phyloP scores from a whole-genome alignment of 1,140 invertebrate genomes.

The Nasonia vitripennis region DNA sequence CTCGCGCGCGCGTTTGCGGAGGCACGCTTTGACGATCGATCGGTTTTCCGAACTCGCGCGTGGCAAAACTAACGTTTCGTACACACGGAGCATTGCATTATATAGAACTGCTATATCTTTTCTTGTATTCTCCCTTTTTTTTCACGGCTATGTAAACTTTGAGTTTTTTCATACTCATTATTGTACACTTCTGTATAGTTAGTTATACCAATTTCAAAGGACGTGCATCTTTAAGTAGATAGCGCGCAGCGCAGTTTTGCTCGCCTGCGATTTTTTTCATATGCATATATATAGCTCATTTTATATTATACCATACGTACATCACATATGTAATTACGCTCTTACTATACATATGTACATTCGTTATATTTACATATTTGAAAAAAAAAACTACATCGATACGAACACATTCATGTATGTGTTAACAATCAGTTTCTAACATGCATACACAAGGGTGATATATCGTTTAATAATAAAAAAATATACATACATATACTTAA shows the following conservation, averaged over 20 bases:
- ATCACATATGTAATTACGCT: slow-evolving; percentile 45
- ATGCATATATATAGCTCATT: slow-evolving; percentile 40
- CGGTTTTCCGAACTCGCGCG: slow-evolving; percentile 11
- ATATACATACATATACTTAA: neutral
- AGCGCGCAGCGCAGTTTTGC: neutral
- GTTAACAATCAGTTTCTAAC: neutral
- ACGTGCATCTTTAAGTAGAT: neutral
- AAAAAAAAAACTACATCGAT: neutral
- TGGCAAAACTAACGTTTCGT: neutral
- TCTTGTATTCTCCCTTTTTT: neutral
- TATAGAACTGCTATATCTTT: neutral
- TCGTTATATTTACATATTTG: neutral
- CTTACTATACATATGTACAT: neutral
- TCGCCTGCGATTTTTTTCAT: slow-evolving; percentile 12
- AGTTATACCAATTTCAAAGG: too few species aligned
- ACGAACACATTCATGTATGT: neutral
- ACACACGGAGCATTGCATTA: slow-evolving; percentile 1
- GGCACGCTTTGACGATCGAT: slow-evolving; percentile 6
- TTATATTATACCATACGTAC: slow-evolving; percentile 36
- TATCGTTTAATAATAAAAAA: neutral
- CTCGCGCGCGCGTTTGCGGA: neutral
- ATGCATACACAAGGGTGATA: neutral
- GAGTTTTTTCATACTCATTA: slow-evolving; percentile 40
- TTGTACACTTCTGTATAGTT: slow-evolving; percentile 35
- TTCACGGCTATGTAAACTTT: slow-evolving; percentile 39